Conservation (phyloP, 2,888 invertebrate species). For the Oligia strigilis region DNA sequence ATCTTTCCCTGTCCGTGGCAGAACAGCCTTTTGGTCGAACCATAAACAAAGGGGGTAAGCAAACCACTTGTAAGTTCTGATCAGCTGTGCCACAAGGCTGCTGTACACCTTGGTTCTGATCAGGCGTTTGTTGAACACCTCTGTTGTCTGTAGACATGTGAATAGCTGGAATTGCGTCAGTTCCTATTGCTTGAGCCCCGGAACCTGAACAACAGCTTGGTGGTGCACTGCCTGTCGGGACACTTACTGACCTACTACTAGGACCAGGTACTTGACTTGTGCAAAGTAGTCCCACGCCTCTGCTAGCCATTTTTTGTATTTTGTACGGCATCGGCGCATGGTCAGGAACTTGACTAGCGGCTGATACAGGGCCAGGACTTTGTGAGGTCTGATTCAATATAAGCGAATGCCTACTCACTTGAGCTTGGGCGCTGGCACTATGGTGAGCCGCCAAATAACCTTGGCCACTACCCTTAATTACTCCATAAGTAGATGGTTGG, state of each 20-base stretch:
- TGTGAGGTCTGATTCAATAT: conserved; percentile 31
- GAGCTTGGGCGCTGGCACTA: background rate
- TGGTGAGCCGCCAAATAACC: background rate
- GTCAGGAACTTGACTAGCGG: conserved; percentile 25
- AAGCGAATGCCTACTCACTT: background rate
- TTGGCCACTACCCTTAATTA: conserved; percentile 5
- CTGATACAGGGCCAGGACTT: conserved; percentile 16
- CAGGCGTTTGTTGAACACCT: conserved; percentile 19
- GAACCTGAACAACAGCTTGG: background rate
- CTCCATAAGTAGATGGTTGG: conserved; percentile 24
- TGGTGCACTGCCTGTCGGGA: background rate
- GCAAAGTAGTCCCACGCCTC: conserved; percentile 31
- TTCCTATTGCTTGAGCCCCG: conserved; percentile 10
- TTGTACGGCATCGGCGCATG: background rate
- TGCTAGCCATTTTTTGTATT: conserved; percentile 32
- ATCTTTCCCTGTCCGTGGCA: conserved; percentile 54
- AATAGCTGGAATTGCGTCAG: background rate
- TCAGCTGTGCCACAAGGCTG: background rate
- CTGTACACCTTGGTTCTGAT: conserved; percentile 7
- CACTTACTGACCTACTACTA: background rate
- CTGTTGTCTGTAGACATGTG: conserved; percentile 25
- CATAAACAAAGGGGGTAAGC: conserved; percentile 12
- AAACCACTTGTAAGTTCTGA: background rate
- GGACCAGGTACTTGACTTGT: conserved; percentile 48
- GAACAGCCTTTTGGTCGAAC: conserved; percentile 9